A percentile compares a stretch with the other conserved stretches of the same genome.
Conservation (phyloP, 2,797 vertebrate genomes). For the Urosaurus nigricauda region DNA sequence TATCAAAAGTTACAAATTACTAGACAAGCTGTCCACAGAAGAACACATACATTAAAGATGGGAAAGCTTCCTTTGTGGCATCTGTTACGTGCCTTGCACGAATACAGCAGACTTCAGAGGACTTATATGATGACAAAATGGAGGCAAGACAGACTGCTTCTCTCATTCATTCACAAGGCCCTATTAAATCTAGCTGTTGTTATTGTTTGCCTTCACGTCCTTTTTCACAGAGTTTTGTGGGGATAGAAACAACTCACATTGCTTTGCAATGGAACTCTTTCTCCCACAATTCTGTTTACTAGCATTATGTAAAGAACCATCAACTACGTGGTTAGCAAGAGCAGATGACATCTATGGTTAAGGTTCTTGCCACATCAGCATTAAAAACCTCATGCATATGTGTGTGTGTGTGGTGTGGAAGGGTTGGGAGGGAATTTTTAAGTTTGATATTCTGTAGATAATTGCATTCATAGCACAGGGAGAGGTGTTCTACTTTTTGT, state of each 20-base stretch:
- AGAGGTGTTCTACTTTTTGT: not conserved
- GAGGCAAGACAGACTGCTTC: not conserved
- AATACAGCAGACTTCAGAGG: not conserved
- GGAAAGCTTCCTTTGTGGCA: not conserved
- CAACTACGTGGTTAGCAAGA: not conserved
- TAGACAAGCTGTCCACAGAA: slow-evolving; percentile 45
- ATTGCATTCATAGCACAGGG: not conserved
- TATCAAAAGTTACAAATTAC: slow-evolving; percentile 45
- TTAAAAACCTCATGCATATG: not conserved
- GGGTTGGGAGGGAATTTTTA: not conserved
- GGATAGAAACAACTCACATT: not conserved
- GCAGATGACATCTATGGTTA: not conserved
- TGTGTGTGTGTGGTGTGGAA: not conserved
- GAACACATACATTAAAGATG: slow-evolving; percentile 41
- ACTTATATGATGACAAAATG: not conserved
- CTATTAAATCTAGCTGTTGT: not conserved
- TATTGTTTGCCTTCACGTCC: too few relatives aligned
- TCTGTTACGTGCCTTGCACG: slow-evolving; percentile 7
- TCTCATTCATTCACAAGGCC: too few relatives aligned
- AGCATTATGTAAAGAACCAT: not conserved
- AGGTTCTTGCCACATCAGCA: not conserved
- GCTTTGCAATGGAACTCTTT: not conserved
- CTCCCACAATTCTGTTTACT: not conserved
- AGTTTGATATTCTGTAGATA: not conserved
- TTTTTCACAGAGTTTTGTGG: too few relatives aligned